These are phyloP conservation scores for Dipodomys ordii DNA, from an alignment of 2,113 vertebrate genomes.

Conservation along the genomic window DNA sequence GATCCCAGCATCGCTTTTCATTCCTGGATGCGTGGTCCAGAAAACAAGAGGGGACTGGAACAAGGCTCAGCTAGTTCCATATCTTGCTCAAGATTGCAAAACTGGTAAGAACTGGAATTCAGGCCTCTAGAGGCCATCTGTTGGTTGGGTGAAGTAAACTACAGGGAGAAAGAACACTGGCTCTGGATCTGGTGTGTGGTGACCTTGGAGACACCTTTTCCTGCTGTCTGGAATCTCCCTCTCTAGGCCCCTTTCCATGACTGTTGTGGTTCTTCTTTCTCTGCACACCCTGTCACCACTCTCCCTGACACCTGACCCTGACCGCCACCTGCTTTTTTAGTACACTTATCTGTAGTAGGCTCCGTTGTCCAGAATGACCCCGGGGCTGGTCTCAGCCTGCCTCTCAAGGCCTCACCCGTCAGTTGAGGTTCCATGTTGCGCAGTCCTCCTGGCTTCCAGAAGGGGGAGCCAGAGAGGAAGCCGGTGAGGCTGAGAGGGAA, in stretches of 20 bases:
- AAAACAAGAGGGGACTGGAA: neutral
- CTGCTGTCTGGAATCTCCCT: neutral
- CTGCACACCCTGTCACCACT: neutral
- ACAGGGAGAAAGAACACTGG: neutral
- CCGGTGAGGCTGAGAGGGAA: neutral
- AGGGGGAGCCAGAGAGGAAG: neutral
- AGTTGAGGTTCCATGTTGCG: neutral
- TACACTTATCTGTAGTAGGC: neutral
- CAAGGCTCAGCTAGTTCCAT: neutral
- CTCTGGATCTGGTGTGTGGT: neutral
- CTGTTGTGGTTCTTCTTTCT: neutral
- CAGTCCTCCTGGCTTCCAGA: neutral
- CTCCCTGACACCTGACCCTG: neutral
- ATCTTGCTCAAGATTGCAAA: neutral
- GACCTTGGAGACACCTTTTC: no score
- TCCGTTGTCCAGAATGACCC: neutral
- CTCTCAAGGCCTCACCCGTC: neutral
- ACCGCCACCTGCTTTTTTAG: neutral
- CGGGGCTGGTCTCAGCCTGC: neutral
- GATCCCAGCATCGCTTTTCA: neutral
- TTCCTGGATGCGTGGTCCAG: neutral
- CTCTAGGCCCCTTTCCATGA: neutral
- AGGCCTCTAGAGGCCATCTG: neutral
- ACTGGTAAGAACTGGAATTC: neutral
- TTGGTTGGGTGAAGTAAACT: neutral